Conservation (phyloP, 1,140 invertebrate genomes). For the Leptinotarsa lineolata region DNA sequence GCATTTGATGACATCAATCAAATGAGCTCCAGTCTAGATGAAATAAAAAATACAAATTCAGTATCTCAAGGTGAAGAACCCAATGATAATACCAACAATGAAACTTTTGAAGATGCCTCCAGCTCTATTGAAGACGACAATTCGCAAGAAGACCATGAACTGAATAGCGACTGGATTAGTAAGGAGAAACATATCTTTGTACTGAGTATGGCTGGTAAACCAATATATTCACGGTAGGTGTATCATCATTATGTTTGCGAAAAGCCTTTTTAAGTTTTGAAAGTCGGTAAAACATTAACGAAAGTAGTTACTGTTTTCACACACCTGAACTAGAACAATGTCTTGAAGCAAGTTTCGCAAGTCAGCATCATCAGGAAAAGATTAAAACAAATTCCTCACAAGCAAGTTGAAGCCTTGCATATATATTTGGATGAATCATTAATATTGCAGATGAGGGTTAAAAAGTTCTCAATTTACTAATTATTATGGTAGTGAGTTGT, state of each 20-base stretch:
- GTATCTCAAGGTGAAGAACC: slow-evolving; percentile 52
- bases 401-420: too few relatives aligned
- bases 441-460: too few relatives aligned
- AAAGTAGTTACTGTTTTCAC: too few relatives aligned
- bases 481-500: too few relatives aligned
- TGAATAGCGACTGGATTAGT: slow-evolving; percentile 72
- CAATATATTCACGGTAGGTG: slow-evolving; percentile 85
- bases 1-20: slow-evolving; percentile 72
- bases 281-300: too few relatives aligned
- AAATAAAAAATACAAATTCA: slow-evolving; percentile 58
- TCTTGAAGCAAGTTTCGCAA: too few relatives aligned
- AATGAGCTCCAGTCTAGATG: slow-evolving; percentile 66
- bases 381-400: too few relatives aligned
- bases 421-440: too few relatives aligned
- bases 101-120: slow-evolving; percentile 40
- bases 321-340: too few relatives aligned
- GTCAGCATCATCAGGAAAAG: too few relatives aligned
- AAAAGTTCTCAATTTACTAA: too few relatives aligned
- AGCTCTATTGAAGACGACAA: slow-evolving; percentile 33
- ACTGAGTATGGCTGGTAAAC: slow-evolving; percentile 92
- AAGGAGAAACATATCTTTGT: slow-evolving; percentile 94
- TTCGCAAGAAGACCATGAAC: slow-evolving; percentile 60
- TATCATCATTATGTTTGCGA: background rate
- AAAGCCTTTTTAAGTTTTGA: too few relatives aligned
- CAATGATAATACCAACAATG: slow-evolving; percentile 56